phyloP scores from a whole-genome alignment of 2,113 vertebrate species.

The Nanorana parkeri region DNA sequence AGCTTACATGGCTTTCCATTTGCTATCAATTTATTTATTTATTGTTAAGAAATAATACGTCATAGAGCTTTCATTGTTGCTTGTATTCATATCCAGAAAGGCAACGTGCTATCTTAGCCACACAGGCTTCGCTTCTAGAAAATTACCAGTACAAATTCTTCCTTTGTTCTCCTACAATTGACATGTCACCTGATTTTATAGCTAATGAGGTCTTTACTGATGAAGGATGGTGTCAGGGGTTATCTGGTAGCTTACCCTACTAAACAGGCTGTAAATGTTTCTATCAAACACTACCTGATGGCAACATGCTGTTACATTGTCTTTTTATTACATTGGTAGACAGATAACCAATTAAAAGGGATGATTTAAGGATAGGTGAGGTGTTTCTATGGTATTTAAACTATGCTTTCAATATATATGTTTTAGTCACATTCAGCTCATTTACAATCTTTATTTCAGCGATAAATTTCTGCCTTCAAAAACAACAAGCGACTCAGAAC shows the following conservation, averaged over 20 bases:
- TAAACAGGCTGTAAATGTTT: slow-evolving; percentile 79
- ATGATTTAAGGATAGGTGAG: slow-evolving; percentile 10
- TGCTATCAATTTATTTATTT: not conserved
- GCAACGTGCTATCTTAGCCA: slow-evolving; percentile 47
- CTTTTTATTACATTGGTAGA: slow-evolving; percentile 33
- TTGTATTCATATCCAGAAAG: slow-evolving; percentile 52
- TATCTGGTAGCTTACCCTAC: slow-evolving; percentile 77
- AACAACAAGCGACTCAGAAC: no score
- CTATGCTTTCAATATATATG: not conserved
- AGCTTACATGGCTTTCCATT: not conserved
- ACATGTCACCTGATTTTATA: slow-evolving; percentile 76
- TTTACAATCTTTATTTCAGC: not conserved
- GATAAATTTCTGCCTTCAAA: no score
- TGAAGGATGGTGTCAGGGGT: slow-evolving; percentile 69
- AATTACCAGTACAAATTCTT: slow-evolving; percentile 71
- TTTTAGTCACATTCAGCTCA: not conserved
- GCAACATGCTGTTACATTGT: slow-evolving; percentile 56
- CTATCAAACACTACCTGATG: slow-evolving; percentile 66
- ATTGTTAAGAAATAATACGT: not conserved
- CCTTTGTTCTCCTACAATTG: slow-evolving; percentile 77
- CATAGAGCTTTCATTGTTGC: slow-evolving; percentile 29
- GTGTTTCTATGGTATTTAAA: not conserved
- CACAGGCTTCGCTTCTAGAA: slow-evolving; percentile 63
- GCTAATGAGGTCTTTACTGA: slow-evolving; percentile 78
- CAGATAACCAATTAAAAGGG: slow-evolving; percentile 6